Evolutionary conservation across 1,140 invertebrate genomes (phyloP).

Genomic region (Magallana angulata): DNA sequence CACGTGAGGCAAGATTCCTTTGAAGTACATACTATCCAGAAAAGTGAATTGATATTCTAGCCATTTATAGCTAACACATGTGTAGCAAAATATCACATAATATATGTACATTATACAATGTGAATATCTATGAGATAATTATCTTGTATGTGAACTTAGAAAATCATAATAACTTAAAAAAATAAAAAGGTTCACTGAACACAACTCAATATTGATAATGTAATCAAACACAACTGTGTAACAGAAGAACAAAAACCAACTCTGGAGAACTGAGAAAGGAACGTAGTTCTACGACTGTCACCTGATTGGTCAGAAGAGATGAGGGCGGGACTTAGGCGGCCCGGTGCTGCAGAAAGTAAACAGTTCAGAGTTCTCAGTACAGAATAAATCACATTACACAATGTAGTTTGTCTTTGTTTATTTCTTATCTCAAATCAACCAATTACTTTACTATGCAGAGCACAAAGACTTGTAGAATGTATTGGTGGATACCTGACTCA

Average conservation of each 20-base stretch:
- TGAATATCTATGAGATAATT: too few species aligned
- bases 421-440: too few species aligned
- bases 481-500: slow-evolving; percentile 49
- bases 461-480: too few species aligned
- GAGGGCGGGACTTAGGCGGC: slow-evolving; percentile 30
- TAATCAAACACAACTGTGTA: background rate
- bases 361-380: background rate
- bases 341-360: slow-evolving; percentile 1
- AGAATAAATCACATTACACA: background rate
- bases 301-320: background rate
- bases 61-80: too few species aligned
- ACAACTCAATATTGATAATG: background rate
- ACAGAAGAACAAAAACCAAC: background rate
- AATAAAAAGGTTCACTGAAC: background rate
- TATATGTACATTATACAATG: too few species aligned
- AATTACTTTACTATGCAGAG: background rate
- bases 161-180: background rate
- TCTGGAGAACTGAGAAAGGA: background rate
- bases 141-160: too few species aligned
- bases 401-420: too few species aligned
- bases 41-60: too few species aligned
- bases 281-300: background rate
- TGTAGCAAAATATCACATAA: too few species aligned
- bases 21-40: too few species aligned
- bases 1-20: too few species aligned